Conservation (phyloP, 2,888 invertebrate species). For the Erynnis tages region DNA sequence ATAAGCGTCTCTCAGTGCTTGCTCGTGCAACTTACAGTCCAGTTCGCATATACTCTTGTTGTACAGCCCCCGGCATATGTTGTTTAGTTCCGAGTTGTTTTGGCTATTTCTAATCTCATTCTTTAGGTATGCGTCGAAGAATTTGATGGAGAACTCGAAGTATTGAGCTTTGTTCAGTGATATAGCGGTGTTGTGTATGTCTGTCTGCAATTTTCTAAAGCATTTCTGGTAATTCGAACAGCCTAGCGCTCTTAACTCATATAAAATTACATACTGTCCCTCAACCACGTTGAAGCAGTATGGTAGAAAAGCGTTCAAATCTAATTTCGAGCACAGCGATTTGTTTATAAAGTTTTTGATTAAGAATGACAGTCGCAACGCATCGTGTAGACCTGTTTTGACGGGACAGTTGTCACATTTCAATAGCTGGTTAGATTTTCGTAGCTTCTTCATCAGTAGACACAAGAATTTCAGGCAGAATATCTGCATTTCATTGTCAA, state of each 20-base stretch:
- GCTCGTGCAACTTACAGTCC: constrained; percentile 50
- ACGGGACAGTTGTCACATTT: constrained; percentile 64
- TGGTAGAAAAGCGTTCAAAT: constrained; percentile 41
- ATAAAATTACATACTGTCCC: constrained; percentile 51
- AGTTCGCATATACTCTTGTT: constrained; percentile 70
- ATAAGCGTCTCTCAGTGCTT: constrained; percentile 56
- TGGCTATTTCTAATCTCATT: constrained; percentile 47
- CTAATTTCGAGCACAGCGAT: constrained; percentile 39
- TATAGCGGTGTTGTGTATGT: constrained; percentile 66
- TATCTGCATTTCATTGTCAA: constrained; percentile 41
- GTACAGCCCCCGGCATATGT: constrained; percentile 60
- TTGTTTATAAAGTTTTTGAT: constrained; percentile 50
- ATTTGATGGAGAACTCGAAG: constrained; percentile 54
- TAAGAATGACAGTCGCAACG: constrained; percentile 54
- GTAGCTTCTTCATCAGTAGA: constrained; percentile 46
- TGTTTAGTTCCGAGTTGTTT: constrained; percentile 46
- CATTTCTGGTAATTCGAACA: constrained; percentile 59
- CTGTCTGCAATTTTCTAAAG: constrained; percentile 58
- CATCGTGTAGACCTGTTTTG: constrained; percentile 59
- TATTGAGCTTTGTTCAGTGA: constrained; percentile 50
- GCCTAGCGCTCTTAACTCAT: constrained; percentile 42
- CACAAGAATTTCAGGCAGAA: constrained; percentile 51
- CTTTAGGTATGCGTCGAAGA: constrained; percentile 59
- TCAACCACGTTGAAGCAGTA: constrained; percentile 41
- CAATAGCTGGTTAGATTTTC: constrained; percentile 46